Evolutionary conservation across 2,888 invertebrate species (phyloP).

Genomic region (Drosophila pseudotalamancana): DNA sequence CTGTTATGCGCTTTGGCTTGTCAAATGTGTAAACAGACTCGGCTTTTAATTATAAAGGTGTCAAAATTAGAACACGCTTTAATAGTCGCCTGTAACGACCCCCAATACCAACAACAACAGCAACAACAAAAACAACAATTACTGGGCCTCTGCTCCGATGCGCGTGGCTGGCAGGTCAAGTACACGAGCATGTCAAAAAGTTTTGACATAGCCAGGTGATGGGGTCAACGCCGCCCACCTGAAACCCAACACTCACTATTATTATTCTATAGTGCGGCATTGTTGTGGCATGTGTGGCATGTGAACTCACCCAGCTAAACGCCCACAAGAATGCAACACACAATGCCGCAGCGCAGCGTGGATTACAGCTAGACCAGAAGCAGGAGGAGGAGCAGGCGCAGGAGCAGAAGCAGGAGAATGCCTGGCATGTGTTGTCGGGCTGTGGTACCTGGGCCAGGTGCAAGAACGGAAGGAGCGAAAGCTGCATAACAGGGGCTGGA

Average conservation of each 20-base stretch:
- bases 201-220: constrained; percentile 57
- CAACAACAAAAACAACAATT: constrained; percentile 21
- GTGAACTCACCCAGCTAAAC: constrained; percentile 4
- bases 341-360: constrained; percentile 22
- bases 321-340: constrained; percentile 51
- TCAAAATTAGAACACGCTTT: constrained; percentile 31
- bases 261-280: constrained; percentile 53
- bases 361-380: not conserved
- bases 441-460: constrained; percentile 7
- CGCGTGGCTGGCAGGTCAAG: constrained; percentile 62
- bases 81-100: constrained; percentile 23
- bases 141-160: not conserved
- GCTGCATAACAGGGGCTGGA: constrained; percentile 12
- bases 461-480: constrained; percentile 48
- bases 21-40: constrained; percentile 2
- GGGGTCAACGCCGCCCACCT: constrained; percentile 44
- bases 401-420: constrained; percentile 24
- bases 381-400: not conserved
- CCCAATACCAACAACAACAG: not conserved
- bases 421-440: constrained; percentile 51
- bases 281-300: constrained; percentile 60
- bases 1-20: not conserved
- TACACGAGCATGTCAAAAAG: constrained; percentile 69
- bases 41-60: constrained; percentile 55
- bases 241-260: constrained; percentile 23